Percentiles rank a stretch among this genome's conserved stretches.
Evolutionary conservation across 2,113 vertebrate species (phyloP).

Genomic region (Passer domesticus): DNA sequence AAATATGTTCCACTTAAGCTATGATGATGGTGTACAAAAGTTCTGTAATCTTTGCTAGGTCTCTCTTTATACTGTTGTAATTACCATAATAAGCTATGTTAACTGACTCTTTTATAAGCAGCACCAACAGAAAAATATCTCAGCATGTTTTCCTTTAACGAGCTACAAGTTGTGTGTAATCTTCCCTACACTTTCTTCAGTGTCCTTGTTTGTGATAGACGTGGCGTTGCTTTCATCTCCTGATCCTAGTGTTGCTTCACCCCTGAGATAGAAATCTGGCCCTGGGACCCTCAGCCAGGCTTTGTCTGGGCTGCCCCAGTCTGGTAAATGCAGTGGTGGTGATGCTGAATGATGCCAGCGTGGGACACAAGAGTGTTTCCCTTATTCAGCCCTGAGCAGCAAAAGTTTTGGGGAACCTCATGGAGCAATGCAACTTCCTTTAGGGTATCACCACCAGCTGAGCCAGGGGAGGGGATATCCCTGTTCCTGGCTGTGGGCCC

Average conservation of each 20-base stretch:
- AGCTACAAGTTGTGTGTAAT: background rate
- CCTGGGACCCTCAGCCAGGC: background rate
- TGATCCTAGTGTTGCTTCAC: background rate
- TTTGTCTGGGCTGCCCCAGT: background rate
- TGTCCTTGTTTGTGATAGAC: background rate
- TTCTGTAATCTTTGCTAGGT: background rate
- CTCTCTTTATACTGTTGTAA: constrained; percentile 38
- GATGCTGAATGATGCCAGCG: background rate
- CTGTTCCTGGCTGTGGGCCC: rapidly evolving
- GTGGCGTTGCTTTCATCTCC: background rate
- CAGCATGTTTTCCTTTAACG: background rate
- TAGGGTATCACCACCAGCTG: background rate
- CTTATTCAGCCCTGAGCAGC: background rate
- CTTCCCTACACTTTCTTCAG: background rate
- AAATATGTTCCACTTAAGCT: constrained; percentile 25
- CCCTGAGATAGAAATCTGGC: background rate
- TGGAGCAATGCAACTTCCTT: background rate
- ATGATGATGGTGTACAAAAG: background rate
- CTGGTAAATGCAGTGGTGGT: background rate
- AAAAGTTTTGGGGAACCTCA: background rate
- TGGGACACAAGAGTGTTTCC: background rate
- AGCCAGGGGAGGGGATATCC: background rate
- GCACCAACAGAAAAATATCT: constrained; percentile 13
- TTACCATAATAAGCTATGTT: constrained; percentile 28
- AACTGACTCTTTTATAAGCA: constrained; percentile 28